Conservation (phyloP, 2,113 vertebrate species). For the Scalopus aquaticus region DNA sequence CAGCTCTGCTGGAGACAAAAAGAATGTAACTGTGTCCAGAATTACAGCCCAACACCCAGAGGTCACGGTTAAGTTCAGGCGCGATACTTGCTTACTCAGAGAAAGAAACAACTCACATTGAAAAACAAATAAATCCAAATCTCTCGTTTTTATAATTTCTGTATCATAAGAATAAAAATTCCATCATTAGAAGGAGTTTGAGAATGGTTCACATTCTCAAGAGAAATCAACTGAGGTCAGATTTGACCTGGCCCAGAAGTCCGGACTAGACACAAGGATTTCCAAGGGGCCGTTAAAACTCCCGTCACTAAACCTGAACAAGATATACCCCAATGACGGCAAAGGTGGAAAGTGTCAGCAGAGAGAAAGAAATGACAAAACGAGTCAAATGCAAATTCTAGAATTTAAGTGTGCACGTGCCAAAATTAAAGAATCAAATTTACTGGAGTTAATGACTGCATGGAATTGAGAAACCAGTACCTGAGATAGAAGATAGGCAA, state of each 20-base stretch:
- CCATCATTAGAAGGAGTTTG: background rate
- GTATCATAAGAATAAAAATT: background rate
- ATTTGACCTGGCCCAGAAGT: no score
- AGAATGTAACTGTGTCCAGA: background rate
- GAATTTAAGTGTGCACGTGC: background rate
- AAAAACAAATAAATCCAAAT: background rate
- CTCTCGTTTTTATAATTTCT: background rate
- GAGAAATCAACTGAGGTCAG: background rate
- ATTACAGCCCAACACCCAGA: accelerated
- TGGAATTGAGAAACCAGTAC: background rate
- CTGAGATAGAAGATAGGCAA: background rate
- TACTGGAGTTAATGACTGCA: background rate
- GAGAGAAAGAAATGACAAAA: background rate
- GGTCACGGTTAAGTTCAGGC: background rate
- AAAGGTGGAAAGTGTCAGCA: background rate
- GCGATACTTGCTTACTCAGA: background rate
- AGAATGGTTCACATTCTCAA: background rate
- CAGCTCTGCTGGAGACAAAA: background rate
- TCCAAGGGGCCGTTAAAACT: background rate
- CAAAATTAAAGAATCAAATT: background rate
- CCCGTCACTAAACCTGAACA: background rate
- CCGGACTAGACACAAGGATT: background rate
- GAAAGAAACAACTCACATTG: background rate
- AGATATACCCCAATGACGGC: background rate
- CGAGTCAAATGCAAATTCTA: background rate